These are phyloP conservation scores for Zaprionus tsacasi DNA, from an alignment of 1,140 invertebrate species.

Conservation along the genomic window DNA sequence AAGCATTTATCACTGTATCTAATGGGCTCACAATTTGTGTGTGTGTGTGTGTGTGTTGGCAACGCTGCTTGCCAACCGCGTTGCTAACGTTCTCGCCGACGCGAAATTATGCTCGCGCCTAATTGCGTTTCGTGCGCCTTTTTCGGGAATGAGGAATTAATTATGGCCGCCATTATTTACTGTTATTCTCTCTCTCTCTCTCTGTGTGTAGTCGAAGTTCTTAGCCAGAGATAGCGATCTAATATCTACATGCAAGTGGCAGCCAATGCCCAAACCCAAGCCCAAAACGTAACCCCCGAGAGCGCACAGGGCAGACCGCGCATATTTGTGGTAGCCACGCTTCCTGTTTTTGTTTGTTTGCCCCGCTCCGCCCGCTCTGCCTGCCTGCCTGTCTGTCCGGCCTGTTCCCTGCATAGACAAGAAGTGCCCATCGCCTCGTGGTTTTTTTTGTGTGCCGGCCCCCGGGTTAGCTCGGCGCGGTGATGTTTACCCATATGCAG, in stretches of 20 bases:
- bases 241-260: slow-evolving; percentile 71
- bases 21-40: slow-evolving; percentile 56
- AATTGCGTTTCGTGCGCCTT: slow-evolving; percentile 73
- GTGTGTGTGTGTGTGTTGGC: slow-evolving; percentile 16
- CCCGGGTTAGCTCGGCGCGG: slow-evolving; percentile 72
- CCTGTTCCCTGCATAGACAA: slow-evolving; percentile 61
- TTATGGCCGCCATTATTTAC: slow-evolving; percentile 75
- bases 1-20: slow-evolving; percentile 78
- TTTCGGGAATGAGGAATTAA: slow-evolving; percentile 70
- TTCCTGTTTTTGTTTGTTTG: slow-evolving; percentile 80
- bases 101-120: slow-evolving; percentile 68
- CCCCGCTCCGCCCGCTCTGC: slow-evolving; percentile 15
- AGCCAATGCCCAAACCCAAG: slow-evolving; percentile 52
- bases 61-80: background rate
- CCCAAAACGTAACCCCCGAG: slow-evolving; percentile 16
- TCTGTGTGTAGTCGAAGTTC: slow-evolving; percentile 50
- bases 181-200: slow-evolving; percentile 25
- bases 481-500: slow-evolving; percentile 82
- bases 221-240: slow-evolving; percentile 71
- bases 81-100: background rate
- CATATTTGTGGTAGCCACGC: slow-evolving; percentile 82
- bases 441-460: slow-evolving; percentile 66
- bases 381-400: background rate
- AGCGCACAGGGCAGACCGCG: slow-evolving; percentile 44
- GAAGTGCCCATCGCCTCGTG: slow-evolving; percentile 57